These are phyloP conservation scores for Bucorvus abyssinicus DNA, from an alignment of 2,797 vertebrate genomes.

Conservation along the genomic window DNA sequence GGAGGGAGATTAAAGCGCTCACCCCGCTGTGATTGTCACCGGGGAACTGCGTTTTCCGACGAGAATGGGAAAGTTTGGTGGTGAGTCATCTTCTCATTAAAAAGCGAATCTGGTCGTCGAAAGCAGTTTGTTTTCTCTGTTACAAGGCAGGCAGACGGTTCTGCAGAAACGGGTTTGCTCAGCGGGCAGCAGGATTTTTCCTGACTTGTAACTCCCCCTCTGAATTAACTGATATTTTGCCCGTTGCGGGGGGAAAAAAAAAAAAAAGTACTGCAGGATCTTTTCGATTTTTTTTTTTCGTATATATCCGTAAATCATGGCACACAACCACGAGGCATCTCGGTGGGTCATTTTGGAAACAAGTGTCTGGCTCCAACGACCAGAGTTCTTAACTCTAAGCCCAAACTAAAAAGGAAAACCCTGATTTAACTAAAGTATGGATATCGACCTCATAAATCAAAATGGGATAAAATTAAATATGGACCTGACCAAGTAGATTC, in stretches of 20 bases:
- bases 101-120: neutral
- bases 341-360: neutral
- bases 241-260: too few relatives aligned
- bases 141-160: neutral
- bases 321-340: neutral
- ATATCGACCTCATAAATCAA: neutral
- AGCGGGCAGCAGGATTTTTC: neutral
- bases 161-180: neutral
- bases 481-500: neutral
- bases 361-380: neutral
- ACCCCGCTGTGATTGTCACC: neutral
- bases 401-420: neutral
- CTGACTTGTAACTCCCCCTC: neutral
- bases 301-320: neutral
- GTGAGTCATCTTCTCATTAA: neutral
- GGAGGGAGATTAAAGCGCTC: neutral
- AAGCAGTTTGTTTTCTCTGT: neutral
- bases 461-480: neutral
- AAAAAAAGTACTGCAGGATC: fast-evolving
- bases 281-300: neutral
- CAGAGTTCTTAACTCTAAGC: neutral
- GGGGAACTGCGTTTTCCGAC: neutral
- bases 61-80: slow-evolving; percentile 20
- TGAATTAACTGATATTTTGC: neutral
- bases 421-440: neutral